Base-by-base conservation (phyloP, 2,888 invertebrate genomes). In the Oscheius sp. region DNA sequence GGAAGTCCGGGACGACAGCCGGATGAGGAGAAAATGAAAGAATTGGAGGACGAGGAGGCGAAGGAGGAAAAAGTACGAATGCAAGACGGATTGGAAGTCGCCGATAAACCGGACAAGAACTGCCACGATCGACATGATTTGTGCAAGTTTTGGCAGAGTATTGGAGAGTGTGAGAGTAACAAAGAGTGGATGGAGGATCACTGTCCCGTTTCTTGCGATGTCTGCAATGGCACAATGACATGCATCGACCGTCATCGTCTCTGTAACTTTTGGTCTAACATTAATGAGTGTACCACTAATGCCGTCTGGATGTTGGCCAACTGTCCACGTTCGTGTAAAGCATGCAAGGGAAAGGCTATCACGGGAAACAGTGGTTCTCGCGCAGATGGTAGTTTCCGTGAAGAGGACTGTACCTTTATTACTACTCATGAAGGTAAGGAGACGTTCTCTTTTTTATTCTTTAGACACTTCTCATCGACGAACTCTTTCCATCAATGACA, bases 131-230 rank as follows among this genome's bases (percentile, higher is more conserved):
- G 75, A 30, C 85, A 85, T 68, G 86, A 86, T 68, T 72, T 85
- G 20, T 86, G 86, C 78, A 82, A 82, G 64, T 86, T 86, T 77
- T 86, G 86, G 86, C 72, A 82, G 8, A 80, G 81, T 9, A 85
- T 85, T 51, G 83, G 82, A 22, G 85, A 85, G 50, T 85, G 85
- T 68, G 73, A 77, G 9, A 63, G 77, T 1, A 85, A 85, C 57
- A 73, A 75, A 28, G 82, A 84, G n/a, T 85, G 85, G 85, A 85
- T 85, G 85, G 74, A 71, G 1, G 79, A 80, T 44, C 74, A 84
- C 51, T 85, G 85, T 68, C 74, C 80, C 8, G 77, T 85, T 26
- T 80, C 82, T 3, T 85, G 85, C 54, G 82, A 84, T 33, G 70
- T 71, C 50, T 85, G 85, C 70, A 84, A 83, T 45, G 83, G 82